Percentiles rank a stretch among this genome's conserved stretches.
These are phyloP conservation scores for Callitettix versicolor DNA, from an alignment of 1,140 invertebrate species.

Conservation along the genomic window DNA sequence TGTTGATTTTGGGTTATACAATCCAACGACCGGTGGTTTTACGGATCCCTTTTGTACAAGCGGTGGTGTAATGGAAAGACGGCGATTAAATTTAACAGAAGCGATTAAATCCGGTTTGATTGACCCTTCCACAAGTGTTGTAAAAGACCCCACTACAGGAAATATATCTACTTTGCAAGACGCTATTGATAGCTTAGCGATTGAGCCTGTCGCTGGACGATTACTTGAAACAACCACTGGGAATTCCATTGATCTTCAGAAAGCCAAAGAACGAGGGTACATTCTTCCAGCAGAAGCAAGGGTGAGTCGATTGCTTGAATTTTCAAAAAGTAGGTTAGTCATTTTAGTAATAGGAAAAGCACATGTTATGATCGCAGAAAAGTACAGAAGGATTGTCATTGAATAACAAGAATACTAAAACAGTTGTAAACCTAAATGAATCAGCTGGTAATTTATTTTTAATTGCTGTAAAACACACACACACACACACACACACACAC, in stretches of 20 bases:
- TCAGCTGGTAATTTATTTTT: too few relatives aligned
- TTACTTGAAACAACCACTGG: conserved; percentile 52
- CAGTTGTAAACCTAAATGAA: too few relatives aligned
- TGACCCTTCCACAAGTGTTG: conserved; percentile 71
- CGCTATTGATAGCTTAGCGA: conserved; percentile 61
- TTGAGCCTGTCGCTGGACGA: conserved; percentile 63
- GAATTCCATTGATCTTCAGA: conserved; percentile 65
- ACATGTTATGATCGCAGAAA: too few relatives aligned
- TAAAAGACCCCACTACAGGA: conserved; percentile 67
- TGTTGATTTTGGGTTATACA: conserved; percentile 71
- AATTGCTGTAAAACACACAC: too few relatives aligned
- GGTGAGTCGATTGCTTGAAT: conserved; percentile 60
- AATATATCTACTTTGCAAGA: conserved; percentile 64
- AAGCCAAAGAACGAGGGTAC: conserved; percentile 77
- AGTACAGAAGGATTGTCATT: too few relatives aligned
- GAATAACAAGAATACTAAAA: too few relatives aligned
- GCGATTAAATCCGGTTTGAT: conserved; percentile 66
- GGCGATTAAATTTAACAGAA: conserved; percentile 60
- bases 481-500: too few relatives aligned
- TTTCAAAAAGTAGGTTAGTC: not conserved
- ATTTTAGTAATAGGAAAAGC: too few relatives aligned
- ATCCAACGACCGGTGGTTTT: conserved; percentile 64
- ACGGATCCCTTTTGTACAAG: conserved; percentile 61
- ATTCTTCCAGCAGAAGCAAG: conserved; percentile 80
- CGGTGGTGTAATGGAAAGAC: conserved; percentile 51